phyloP scores from a whole-genome alignment of 2,113 vertebrate species.

The Scatophagus argus region DNA sequence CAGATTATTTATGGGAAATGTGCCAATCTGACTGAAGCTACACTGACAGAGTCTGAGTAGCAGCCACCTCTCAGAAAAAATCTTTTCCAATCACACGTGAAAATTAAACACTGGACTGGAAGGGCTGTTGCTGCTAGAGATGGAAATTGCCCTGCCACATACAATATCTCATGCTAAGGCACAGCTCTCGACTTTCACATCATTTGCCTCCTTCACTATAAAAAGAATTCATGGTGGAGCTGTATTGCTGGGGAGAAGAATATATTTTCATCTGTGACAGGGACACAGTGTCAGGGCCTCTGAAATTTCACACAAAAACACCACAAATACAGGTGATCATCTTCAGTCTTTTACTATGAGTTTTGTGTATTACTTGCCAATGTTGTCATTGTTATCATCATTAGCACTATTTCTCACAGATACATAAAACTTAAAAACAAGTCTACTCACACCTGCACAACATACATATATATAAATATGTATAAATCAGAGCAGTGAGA shows the following conservation, averaged over 20 bases:
- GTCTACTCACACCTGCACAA: conserved; percentile 15
- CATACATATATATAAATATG: conserved; percentile 22
- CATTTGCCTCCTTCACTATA: conserved; percentile 46
- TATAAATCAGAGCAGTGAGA: conserved; percentile 20
- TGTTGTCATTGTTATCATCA: conserved; percentile 15
- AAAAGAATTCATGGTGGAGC: conserved; percentile 43
- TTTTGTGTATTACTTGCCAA: conserved; percentile 28
- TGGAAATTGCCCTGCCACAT: conserved; percentile 84
- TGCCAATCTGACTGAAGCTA: conserved; percentile 53
- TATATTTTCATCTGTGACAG: conserved; percentile 26
- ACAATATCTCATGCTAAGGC: conserved; percentile 74
- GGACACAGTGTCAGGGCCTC: conserved; percentile 23
- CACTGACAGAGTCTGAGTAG: conserved; percentile 53
- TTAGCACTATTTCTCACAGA: conserved; percentile 3
- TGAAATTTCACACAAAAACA: conserved; percentile 43
- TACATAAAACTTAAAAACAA: conserved; percentile 19
- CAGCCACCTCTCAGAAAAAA: conserved; percentile 54
- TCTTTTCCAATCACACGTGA: conserved; percentile 76
- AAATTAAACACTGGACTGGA: conserved; percentile 75
- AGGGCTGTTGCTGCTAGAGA: conserved; percentile 55
- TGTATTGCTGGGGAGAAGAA: conserved; percentile 24
- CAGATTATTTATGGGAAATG: conserved; percentile 58
- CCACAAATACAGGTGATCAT: neutral
- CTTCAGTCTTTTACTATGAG: conserved; percentile 5
- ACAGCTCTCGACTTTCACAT: conserved; percentile 45